Evolutionary conservation across 2,888 invertebrate species (phyloP), one percentile per base, ranked within the genome.

Genomic region (Cataglyphis cursor): DNA sequence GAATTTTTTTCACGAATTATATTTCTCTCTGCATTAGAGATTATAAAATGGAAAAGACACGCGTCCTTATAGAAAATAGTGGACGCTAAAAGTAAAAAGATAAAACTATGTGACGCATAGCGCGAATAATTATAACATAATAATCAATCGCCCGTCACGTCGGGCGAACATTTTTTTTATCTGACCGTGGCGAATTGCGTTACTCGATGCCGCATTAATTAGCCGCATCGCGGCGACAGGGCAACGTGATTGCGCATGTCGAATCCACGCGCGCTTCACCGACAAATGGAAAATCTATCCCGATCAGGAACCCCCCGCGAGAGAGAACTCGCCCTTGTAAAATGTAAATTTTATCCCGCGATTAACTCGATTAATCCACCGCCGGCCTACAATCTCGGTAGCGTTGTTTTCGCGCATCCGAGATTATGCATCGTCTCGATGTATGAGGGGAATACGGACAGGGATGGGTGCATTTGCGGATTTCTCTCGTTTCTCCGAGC

Each of bases 271-370:
- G 54, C 44, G 57, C 31, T 6, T 18, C 31, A 57, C 35, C 64
- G 73, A 70, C 82, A 70, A 62, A 51, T 68, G 18, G 44, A 78
- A 81, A 78, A 74, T 83, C 76, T 38, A 76, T 84, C 61, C 59
- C 10, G 21, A 31, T 24, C 38, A 35, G 51, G 80, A 65, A 24
- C 0, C 12, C 48, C 8, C n/a, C 18, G 48, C 9, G 48, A 12
- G 28, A 31, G 28, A 15, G 59, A 18, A 48, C 75, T 24, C 41
- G 35, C 76, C 62, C 82, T 81, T 83, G 88, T 87, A 84, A 88
- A 88, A 88, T 85, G 88, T 82, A 88, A 88, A 88, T 88, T 88
- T 57, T 72, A n/a, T n/a, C 48, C 74, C 75, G 66, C 74, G 85
- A 85, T 88, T 84, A 86, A 84, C 80, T 82, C 82, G 81, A 86